phyloP scores from a whole-genome alignment of 2,888 invertebrate genomes.

The Napeogenes sylphis region DNA sequence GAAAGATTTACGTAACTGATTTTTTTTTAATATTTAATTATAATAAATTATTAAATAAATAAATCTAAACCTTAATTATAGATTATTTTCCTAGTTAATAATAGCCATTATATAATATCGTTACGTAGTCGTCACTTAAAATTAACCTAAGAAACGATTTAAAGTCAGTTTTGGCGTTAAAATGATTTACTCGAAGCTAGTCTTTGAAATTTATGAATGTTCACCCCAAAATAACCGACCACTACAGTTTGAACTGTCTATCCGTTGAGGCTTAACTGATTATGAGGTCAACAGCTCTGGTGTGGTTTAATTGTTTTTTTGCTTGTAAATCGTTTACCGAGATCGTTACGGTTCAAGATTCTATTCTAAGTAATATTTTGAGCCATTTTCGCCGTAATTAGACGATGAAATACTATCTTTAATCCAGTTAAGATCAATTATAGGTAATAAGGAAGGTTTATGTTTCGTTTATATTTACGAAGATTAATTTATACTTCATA shows the following conservation, averaged over 20 bases:
- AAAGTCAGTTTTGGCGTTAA: slow-evolving; percentile 66
- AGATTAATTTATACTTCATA: background rate
- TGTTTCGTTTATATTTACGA: slow-evolving; percentile 6
- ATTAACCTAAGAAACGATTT: slow-evolving; percentile 40
- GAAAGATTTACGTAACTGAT: too few species aligned
- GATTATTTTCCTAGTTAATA: too few species aligned
- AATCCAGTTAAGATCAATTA: slow-evolving; percentile 40
- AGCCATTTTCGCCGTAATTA: slow-evolving; percentile 56
- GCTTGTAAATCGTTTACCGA: slow-evolving; percentile 48
- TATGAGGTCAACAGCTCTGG: slow-evolving; percentile 23
- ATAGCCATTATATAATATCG: slow-evolving; percentile 11
- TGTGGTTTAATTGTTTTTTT: slow-evolving; percentile 24
- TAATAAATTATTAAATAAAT: background rate
- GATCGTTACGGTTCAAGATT: slow-evolving; percentile 46
- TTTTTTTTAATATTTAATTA: too few species aligned
- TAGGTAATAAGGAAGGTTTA: slow-evolving; percentile 32
- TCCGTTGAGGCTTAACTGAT: slow-evolving; percentile 1
- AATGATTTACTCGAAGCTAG: slow-evolving; percentile 63
- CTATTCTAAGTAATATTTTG: slow-evolving; percentile 45
- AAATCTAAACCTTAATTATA: too few species aligned
- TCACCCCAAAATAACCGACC: slow-evolving; percentile 52
- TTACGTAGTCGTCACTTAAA: slow-evolving; percentile 39
- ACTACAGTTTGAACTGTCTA: slow-evolving; percentile 31
- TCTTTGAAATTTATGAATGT: slow-evolving; percentile 59
- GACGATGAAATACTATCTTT: slow-evolving; percentile 40